phyloP scores from a whole-genome alignment of 2,888 invertebrate genomes.

The Tipula confusa region DNA sequence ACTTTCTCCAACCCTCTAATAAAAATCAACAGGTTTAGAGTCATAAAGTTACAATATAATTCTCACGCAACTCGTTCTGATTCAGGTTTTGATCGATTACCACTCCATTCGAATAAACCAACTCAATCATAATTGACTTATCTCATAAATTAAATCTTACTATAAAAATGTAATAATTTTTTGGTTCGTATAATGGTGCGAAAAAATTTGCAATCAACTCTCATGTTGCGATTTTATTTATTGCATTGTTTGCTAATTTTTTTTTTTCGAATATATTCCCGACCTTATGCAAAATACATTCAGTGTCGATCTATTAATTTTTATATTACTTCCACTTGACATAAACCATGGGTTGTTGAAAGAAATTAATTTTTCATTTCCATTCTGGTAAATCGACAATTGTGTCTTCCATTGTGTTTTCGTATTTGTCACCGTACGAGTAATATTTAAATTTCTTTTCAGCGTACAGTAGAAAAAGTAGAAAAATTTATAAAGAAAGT shows the following conservation, averaged over 20 bases:
- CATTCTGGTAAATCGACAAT: neutral
- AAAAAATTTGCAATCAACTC: neutral
- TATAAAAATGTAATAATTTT: too few species aligned
- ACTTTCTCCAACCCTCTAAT: too few species aligned
- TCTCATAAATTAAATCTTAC: too few species aligned
- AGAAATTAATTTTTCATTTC: neutral
- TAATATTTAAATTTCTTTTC: neutral
- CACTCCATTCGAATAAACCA: too few species aligned
- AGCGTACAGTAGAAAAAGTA: neutral
- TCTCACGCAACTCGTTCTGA: too few species aligned
- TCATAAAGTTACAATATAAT: too few species aligned
- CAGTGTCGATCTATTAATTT: constrained; percentile 7
- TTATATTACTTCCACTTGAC: neutral
- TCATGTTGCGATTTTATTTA: neutral
- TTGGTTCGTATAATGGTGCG: neutral
- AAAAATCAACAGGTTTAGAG: too few species aligned
- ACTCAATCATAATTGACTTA: neutral
- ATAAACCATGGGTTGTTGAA: neutral
- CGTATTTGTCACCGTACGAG: too few species aligned
- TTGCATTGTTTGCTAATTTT: neutral
- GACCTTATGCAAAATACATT: neutral
- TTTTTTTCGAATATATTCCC: neutral
- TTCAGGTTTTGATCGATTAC: too few species aligned
- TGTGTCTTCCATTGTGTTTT: neutral
- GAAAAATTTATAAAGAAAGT: neutral